Percentiles rank a stretch among this genome's conserved stretches.
These are phyloP conservation scores for Caloenas nicobarica DNA, from an alignment of 2,113 vertebrate species.

Conservation along the genomic window DNA sequence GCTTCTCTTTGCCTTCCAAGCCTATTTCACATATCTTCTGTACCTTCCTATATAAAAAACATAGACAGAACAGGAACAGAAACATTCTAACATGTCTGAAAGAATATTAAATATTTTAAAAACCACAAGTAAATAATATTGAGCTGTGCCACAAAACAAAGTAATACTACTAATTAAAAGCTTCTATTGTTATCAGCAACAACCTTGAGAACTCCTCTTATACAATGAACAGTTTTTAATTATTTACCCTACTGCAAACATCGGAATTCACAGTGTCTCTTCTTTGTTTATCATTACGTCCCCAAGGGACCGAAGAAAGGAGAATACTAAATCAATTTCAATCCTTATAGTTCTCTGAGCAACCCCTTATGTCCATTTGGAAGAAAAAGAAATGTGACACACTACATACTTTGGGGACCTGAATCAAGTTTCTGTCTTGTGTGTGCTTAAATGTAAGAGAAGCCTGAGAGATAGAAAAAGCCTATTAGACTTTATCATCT, in stretches of 20 bases:
- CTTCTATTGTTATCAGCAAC: neutral
- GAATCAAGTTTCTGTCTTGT: neutral
- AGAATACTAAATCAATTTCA: neutral
- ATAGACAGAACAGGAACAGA: neutral
- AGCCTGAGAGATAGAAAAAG: neutral
- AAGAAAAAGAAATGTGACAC: neutral
- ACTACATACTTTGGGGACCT: neutral
- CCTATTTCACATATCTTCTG: neutral
- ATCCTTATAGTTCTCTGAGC: neutral
- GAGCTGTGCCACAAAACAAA: neutral
- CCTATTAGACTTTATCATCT: neutral
- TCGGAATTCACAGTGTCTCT: neutral
- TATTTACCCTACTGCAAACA: neutral
- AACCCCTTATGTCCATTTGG: neutral
- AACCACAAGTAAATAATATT: neutral
- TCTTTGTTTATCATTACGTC: neutral
- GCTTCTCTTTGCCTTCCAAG: neutral
- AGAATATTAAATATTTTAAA: neutral
- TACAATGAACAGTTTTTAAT: slow-evolving; percentile 4
- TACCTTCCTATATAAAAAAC: neutral
- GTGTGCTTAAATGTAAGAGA: neutral
- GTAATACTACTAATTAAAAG: neutral
- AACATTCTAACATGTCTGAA: neutral
- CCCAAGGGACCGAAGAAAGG: neutral
- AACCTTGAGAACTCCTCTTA: neutral